Evolutionary conservation across 2,797 vertebrate species (phyloP).

Genomic region (Acanthopagrus latus): DNA sequence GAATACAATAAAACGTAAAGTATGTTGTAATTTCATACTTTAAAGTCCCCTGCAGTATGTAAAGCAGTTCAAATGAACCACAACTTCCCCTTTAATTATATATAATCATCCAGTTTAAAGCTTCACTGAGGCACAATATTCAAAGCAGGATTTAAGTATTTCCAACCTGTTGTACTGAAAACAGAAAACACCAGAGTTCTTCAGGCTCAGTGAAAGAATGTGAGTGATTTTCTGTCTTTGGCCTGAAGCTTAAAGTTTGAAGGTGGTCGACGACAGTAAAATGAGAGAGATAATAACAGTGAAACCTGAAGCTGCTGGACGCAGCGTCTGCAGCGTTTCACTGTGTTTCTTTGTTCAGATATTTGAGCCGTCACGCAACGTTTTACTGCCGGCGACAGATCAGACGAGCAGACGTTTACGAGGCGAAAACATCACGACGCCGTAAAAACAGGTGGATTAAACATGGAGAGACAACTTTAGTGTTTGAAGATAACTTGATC

Average conservation of each 20-base stretch:
- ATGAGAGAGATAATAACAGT: neutral
- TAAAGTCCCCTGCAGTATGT: no score
- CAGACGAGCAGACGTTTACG: neutral
- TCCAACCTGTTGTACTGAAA: neutral
- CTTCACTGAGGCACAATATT: no score
- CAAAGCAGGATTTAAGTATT: neutral
- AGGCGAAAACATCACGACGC: neutral
- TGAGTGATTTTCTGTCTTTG: neutral
- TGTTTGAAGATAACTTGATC: no score
- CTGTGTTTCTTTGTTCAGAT: neutral
- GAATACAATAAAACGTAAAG: neutral
- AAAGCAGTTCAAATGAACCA: no score
- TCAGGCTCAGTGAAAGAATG: neutral
- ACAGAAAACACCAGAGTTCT: neutral
- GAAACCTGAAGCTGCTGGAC: slow-evolving; percentile 5
- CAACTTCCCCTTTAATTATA: neutral
- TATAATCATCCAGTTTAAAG: no score
- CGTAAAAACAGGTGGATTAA: neutral
- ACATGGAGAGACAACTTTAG: neutral
- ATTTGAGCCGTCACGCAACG: neutral
- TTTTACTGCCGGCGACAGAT: neutral
- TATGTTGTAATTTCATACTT: neutral
- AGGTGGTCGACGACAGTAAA: neutral
- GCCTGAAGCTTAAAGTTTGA: neutral
- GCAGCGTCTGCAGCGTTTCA: no score